Conservation (phyloP, 2,113 vertebrate species). For the Pao palembangensis region DNA sequence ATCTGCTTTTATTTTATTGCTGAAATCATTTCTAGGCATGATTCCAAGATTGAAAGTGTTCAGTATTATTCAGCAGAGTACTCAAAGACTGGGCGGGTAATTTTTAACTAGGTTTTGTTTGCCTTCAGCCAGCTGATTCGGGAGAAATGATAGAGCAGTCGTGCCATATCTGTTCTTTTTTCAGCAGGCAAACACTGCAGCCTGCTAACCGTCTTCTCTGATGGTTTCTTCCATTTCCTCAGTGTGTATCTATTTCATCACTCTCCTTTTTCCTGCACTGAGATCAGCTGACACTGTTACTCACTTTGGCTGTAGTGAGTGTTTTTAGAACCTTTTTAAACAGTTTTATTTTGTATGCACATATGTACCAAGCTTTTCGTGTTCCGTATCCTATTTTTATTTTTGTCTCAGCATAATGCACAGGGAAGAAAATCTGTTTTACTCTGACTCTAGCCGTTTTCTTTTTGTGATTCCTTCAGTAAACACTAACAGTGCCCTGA, state of each 20-base stretch:
- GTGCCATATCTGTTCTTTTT: neutral
- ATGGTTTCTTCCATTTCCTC: too few relatives aligned
- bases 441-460: constrained; percentile 20
- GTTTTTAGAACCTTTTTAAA: too few relatives aligned
- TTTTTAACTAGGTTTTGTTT: constrained; percentile 12
- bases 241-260: too few relatives aligned
- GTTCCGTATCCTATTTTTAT: neutral
- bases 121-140: neutral
- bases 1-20: neutral
- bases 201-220: neutral
- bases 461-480: constrained; percentile 23
- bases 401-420: constrained; percentile 25
- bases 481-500: constrained; percentile 3
- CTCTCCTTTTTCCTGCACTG: too few relatives aligned
- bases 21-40: neutral
- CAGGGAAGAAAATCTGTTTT: constrained; percentile 12
- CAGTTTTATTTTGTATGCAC: too few relatives aligned
- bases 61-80: neutral
- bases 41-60: neutral
- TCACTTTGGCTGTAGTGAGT: too few relatives aligned
- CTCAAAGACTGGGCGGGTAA: neutral
- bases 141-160: neutral
- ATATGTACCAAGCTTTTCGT: neutral
- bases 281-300: too few relatives aligned
- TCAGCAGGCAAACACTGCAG: neutral